phyloP scores from a whole-genome alignment of 2,797 vertebrate species.

The Paguma larvata region DNA sequence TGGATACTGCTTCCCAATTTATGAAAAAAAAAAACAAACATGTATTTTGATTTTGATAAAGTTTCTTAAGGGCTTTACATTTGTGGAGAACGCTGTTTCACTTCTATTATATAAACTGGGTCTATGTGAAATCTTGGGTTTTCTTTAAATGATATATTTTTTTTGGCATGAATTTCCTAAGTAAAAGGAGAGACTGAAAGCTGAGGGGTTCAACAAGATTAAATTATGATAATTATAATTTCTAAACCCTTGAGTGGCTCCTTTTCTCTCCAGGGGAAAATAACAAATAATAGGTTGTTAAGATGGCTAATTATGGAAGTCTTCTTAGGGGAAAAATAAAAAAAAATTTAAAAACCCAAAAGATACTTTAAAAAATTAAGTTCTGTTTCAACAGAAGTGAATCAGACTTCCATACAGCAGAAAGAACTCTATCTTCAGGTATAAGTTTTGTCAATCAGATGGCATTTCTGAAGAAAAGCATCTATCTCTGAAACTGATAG shows the following conservation, averaged over 20 bases:
- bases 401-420: neutral
- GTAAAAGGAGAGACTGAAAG: neutral
- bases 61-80: neutral
- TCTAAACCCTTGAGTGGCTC: neutral
- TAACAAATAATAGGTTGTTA: neutral
- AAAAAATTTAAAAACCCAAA: neutral
- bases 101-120: neutral
- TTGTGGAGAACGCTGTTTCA: neutral
- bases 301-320: neutral
- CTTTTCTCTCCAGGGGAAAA: neutral
- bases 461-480: neutral
- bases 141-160: neutral
- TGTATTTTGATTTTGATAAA: neutral
- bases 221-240: constrained; percentile 3
- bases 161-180: neutral
- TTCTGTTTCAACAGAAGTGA: neutral
- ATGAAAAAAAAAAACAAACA: neutral
- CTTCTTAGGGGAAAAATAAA: neutral
- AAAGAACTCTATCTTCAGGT: neutral
- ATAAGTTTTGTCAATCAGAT: neutral
- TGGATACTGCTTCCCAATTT: neutral
- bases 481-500: neutral
- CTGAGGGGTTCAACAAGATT: neutral
- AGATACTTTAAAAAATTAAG: neutral
- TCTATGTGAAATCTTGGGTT: neutral